Base-by-base conservation (phyloP, 2,888 invertebrate species). In the Phortica okadai region DNA sequence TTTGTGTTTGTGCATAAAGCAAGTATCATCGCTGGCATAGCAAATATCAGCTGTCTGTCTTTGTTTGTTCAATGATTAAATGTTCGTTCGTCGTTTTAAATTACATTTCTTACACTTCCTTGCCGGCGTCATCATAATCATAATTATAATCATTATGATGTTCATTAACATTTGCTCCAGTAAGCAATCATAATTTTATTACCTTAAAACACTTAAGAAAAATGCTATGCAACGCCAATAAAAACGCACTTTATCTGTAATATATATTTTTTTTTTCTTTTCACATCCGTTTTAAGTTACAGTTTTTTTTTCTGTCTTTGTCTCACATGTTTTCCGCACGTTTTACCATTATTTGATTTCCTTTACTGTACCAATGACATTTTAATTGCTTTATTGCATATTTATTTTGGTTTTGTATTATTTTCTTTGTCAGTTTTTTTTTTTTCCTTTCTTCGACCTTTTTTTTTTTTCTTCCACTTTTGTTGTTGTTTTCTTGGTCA, bases 221-320 rank as follows among this genome's bases (percentile, higher is more conserved):
- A 73, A 21, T 67, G 64, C 79, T 77, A 72, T 76, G 74, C 56
- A 73, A 75, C 77, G 67, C 33, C 58, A 59, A 59, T 59, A 25
- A 14, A 54, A 54, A 54, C 11, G n/a, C n/a, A 54, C n/a, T 54
- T 54, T 54, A 54, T 54, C n/a, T 54, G 54, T 59, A 59, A 21
- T 16, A 16, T n/a, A n/a, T n/a, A n/a, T n/a, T n/a, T 25, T 33
- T 33, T 33, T 8, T 8, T 59, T 59, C 59, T 8, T 8, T 59
- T 59, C 59, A 59, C 25, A 59, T 59, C 59, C 59, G 75, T 74
- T 77, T 79, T 72, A 45, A 69, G 11, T 56, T 16, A 50, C 16
- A 25, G 11, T 54, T 21, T 21, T 21, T 56, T 56, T 72, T 72
- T 59, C 5, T 59, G 16, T 59, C 25, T 21, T 58, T 75, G 73